Conservation (phyloP, 1,140 invertebrate genomes). For the Drosophila bocki region DNA sequence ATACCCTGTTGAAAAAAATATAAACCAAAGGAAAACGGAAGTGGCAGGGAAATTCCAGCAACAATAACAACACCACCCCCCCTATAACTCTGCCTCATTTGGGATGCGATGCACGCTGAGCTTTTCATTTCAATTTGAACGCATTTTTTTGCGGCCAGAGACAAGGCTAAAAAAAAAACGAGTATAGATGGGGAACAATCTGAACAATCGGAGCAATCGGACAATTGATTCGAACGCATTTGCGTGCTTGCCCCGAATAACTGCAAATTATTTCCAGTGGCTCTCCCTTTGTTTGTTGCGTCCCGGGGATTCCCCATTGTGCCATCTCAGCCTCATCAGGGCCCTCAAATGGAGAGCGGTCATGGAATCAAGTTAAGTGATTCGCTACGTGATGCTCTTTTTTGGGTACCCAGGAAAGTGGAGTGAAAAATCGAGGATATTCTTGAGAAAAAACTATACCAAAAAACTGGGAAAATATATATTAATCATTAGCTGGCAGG, state of each 20-base stretch:
- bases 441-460: neutral
- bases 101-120: constrained; percentile 78
- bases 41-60: neutral
- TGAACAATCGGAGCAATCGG: constrained; percentile 76
- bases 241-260: constrained; percentile 81
- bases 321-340: constrained; percentile 42
- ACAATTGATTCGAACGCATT: constrained; percentile 85
- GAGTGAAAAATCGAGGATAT: constrained; percentile 6
- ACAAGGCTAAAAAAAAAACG: neutral
- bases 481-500: neutral
- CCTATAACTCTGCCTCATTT: constrained; percentile 60
- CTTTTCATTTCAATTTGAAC: constrained; percentile 80
- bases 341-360: constrained; percentile 14
- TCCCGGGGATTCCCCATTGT: constrained; percentile 52
- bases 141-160: constrained; percentile 59
- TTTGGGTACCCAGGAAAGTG: constrained; percentile 28
- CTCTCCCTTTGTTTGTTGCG: constrained; percentile 17
- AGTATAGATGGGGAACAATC: constrained; percentile 23
- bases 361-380: constrained; percentile 82
- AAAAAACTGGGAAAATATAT: neutral
- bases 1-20: constrained; percentile 2
- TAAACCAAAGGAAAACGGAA: constrained; percentile 1
- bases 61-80: neutral
- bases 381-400: constrained; percentile 83
- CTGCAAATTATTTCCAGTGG: constrained; percentile 72